phyloP scores from a whole-genome alignment of 2,888 invertebrate species.

The Nasonovia ribisnigri region DNA sequence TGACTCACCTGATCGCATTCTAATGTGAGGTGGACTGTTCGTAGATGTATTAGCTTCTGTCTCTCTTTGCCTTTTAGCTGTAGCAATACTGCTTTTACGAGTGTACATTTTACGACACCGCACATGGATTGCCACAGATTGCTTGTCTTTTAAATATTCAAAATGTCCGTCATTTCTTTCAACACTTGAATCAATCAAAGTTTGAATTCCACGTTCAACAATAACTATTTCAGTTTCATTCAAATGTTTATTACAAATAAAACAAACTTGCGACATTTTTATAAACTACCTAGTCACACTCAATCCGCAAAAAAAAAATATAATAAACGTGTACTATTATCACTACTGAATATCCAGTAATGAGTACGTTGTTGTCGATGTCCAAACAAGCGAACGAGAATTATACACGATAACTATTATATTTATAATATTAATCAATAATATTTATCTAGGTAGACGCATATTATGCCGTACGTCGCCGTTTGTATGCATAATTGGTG shows the following conservation, averaged over 20 bases:
- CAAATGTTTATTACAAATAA: slow-evolving; percentile 8
- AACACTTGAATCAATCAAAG: slow-evolving; percentile 13
- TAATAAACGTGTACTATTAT: background rate
- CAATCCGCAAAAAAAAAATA: background rate
- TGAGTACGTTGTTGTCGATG: background rate
- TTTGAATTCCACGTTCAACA: background rate
- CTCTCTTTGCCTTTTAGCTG: background rate
- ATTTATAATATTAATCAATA: background rate
- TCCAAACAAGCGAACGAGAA: too few species aligned
- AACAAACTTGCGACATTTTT: slow-evolving; percentile 27
- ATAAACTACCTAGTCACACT: background rate
- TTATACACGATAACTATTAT: too few species aligned
- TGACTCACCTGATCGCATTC: background rate
- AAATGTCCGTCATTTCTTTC: slow-evolving; percentile 15
- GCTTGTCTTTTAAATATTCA: slow-evolving; percentile 11
- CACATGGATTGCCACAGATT: slow-evolving; percentile 1
- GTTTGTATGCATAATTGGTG: too few species aligned
- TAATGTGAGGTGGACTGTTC: background rate
- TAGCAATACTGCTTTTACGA: slow-evolving; percentile 27
- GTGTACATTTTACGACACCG: slow-evolving; percentile 19
- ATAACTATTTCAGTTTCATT: slow-evolving; percentile 2
- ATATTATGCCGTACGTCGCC: too few species aligned
- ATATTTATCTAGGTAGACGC: too few species aligned
- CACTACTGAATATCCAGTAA: background rate
- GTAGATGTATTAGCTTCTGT: background rate